A percentile compares a stretch with the other conserved stretches of the same genome.
phyloP scores from a whole-genome alignment of 2,888 invertebrate species.

The Zygothrica quintamaculata region DNA sequence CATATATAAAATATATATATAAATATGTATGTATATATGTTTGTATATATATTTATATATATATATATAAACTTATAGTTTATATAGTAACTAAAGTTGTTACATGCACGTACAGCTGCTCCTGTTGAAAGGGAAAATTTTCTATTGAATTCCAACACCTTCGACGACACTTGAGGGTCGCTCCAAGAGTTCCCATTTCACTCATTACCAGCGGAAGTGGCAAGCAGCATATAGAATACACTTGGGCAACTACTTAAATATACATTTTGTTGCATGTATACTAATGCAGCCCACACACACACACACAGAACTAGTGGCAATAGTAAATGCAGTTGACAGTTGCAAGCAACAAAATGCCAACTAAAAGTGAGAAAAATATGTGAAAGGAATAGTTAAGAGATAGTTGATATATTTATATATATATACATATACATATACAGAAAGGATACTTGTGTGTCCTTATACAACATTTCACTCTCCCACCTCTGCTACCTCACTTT shows the following conservation, averaged over 20 bases:
- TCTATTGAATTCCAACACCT: conserved; percentile 41
- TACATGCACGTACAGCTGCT: too few relatives aligned
- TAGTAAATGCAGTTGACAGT: conserved; percentile 42
- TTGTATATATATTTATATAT: too few relatives aligned
- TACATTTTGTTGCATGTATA: conserved; percentile 22
- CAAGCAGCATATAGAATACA: conserved; percentile 5
- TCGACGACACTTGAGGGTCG: conserved; percentile 12
- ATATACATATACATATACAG: conserved; percentile 27
- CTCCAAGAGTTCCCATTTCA: conserved; percentile 33
- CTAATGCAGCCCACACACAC: conserved; percentile 54
- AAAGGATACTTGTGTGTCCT: conserved; percentile 17
- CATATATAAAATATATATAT: too few relatives aligned
- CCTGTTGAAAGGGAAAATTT: too few relatives aligned
- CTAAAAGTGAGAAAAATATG: conserved; percentile 29
- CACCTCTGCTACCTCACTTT: neutral
- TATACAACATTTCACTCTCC: too few relatives aligned
- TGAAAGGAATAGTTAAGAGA: conserved; percentile 7
- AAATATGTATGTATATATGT: too few relatives aligned
- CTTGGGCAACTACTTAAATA: too few relatives aligned
- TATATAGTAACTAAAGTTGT: too few relatives aligned
- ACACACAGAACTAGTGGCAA: conserved; percentile 13
- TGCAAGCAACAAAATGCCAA: conserved; percentile 19
- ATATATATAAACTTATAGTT: too few relatives aligned
- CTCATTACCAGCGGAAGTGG: conserved; percentile 52
- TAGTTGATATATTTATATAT: conserved; percentile 5